Conservation (phyloP, 2,113 vertebrate genomes). For the Lophius piscatorius region DNA sequence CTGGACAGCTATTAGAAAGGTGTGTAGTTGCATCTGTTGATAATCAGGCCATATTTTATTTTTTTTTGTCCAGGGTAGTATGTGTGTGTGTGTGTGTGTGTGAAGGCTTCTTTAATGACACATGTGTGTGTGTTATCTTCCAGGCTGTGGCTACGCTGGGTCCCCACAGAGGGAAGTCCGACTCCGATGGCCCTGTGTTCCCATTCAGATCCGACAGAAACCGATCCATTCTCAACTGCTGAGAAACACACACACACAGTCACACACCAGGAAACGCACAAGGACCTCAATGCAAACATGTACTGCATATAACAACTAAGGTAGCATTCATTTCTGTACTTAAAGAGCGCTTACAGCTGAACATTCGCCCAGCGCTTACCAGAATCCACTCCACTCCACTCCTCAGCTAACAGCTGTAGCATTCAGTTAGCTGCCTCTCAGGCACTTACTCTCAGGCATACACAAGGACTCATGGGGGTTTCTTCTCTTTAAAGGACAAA, state of each 20-base stretch:
- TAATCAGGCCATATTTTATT: background rate
- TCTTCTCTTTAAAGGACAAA: constrained; percentile 9
- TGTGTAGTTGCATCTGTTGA: constrained; percentile 38
- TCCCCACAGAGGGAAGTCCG: constrained; percentile 89
- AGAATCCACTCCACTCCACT: constrained; percentile 15
- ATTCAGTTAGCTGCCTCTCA: constrained; percentile 34
- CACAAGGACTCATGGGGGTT: background rate
- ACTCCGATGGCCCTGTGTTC: constrained; percentile 69
- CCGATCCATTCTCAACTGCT: constrained; percentile 72
- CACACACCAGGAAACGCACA: constrained; percentile 2
- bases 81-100: background rate
- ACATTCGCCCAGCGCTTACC: constrained; percentile 6
- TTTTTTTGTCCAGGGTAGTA: background rate
- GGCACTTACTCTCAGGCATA: background rate
- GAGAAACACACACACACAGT: constrained; percentile 14
- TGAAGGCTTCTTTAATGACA: too few relatives aligned
- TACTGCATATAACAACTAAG: background rate
- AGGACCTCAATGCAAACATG: background rate
- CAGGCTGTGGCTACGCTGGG: constrained; percentile 93
- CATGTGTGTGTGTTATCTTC: constrained; percentile 20
- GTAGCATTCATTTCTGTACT: background rate
- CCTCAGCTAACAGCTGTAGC: constrained; percentile 13
- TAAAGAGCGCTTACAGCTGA: background rate
- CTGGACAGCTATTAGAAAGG: constrained; percentile 98
- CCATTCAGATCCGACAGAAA: constrained; percentile 70